phyloP scores from a whole-genome alignment of 2,113 vertebrate species.

The Gobio gobio region DNA sequence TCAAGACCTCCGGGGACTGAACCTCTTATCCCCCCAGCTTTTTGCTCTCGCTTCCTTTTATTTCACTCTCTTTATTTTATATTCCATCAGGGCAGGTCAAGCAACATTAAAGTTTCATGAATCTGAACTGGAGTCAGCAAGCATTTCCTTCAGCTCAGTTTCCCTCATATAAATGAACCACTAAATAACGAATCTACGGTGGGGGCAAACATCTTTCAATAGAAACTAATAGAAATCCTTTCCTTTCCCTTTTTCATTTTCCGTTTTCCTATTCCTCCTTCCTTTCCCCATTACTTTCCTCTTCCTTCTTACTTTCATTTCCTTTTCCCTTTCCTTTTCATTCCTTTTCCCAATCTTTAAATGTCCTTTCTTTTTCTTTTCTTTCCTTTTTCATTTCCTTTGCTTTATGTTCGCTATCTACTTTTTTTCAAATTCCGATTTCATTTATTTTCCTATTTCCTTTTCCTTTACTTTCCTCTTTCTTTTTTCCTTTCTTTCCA shows the following conservation, averaged over 20 bases:
- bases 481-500: too few species aligned
- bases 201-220: neutral
- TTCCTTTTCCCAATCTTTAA: neutral
- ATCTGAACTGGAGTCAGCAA: slow-evolving; percentile 23
- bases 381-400: neutral
- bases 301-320: neutral
- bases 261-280: neutral
- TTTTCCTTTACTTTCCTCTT: neutral
- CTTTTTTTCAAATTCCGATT: neutral
- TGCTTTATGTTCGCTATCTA: neutral
- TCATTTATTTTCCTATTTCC: neutral
- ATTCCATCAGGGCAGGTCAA: slow-evolving; percentile 39
- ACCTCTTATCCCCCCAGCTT: neutral
- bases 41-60: slow-evolving; percentile 6
- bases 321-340: neutral
- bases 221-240: slow-evolving; percentile 42
- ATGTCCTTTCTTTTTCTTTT: neutral
- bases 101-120: slow-evolving; percentile 46
- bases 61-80: slow-evolving; percentile 31
- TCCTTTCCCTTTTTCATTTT: neutral
- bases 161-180: slow-evolving; percentile 47
- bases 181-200: slow-evolving; percentile 18
- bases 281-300: neutral
- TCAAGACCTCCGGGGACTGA: slow-evolving; percentile 11
- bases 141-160: slow-evolving; percentile 42